Conservation (phyloP, 2,113 vertebrate species). For the Hemicordylus capensis region DNA sequence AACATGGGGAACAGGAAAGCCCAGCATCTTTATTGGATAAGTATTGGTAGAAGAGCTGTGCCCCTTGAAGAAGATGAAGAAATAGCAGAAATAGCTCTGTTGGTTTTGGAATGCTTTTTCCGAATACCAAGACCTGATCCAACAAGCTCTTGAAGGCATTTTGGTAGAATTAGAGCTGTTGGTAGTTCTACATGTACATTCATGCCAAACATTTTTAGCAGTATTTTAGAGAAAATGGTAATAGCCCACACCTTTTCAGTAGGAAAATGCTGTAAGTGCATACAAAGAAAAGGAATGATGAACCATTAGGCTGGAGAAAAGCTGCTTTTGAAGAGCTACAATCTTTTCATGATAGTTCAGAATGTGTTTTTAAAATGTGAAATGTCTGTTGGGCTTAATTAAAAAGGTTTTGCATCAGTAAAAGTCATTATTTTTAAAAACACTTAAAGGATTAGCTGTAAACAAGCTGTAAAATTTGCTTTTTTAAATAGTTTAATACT, state of each 20-base stretch:
- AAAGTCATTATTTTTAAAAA: not conserved
- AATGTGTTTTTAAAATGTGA: not conserved
- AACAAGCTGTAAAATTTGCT: not conserved
- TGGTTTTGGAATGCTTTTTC: not conserved
- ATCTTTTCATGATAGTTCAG: not conserved
- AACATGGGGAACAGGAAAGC: not conserved
- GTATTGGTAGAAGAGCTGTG: not conserved
- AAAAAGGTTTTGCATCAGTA: not conserved
- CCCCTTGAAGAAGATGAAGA: not conserved
- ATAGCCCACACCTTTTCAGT: not conserved
- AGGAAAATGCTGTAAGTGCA: not conserved
- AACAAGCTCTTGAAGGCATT: not conserved
- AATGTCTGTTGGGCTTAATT: not conserved
- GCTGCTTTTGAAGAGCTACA: not conserved
- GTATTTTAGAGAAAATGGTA: not conserved
- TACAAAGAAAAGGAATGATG: not conserved
- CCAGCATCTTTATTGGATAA: not conserved
- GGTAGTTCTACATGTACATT: not conserved
- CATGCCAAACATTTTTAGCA: not conserved
- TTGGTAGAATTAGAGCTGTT: not conserved
- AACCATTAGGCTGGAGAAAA: not conserved
- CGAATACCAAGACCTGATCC: not conserved
- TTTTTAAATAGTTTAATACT: not conserved
- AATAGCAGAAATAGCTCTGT: not conserved
- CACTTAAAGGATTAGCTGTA: not conserved